These are phyloP conservation scores for Passer domesticus DNA, from an alignment of 2,113 vertebrate genomes.

Conservation along the genomic window DNA sequence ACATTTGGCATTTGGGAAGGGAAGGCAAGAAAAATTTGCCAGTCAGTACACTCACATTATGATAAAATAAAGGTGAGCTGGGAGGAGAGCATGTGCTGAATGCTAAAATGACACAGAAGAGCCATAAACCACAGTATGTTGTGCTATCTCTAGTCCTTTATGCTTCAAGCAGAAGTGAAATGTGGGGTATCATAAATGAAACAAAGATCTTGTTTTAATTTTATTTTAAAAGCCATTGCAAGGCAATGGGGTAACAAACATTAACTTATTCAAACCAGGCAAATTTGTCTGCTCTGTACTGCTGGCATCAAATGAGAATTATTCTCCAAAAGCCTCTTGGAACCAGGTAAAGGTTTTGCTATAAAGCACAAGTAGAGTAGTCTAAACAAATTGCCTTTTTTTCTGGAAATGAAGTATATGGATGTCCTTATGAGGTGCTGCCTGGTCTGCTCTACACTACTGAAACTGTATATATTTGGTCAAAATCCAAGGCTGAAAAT, in stretches of 20 bases:
- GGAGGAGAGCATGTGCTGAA: background rate
- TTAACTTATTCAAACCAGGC: background rate
- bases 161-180: background rate
- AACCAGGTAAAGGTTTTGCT: background rate
- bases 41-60: constrained; percentile 8
- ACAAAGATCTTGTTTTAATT: constrained; percentile 17
- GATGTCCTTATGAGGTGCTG: constrained; percentile 14
- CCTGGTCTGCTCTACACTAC: background rate
- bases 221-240: background rate
- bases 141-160: background rate
- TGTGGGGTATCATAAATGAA: background rate
- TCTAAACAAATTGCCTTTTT: constrained; percentile 23
- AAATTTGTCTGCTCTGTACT: background rate
- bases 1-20: constrained; percentile 11
- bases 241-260: background rate
- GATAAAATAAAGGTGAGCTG: constrained; percentile 37
- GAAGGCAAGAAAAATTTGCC: constrained; percentile 13
- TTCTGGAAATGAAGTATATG: constrained; percentile 7
- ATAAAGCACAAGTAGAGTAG: background rate
- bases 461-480: background rate
- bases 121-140: constrained; percentile 15
- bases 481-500: background rate
- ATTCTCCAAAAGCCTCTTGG: background rate
- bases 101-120: background rate
- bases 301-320: background rate